These are phyloP conservation scores for Ranitomeya imitator DNA, from an alignment of 2,113 vertebrate species.

Conservation along the genomic window DNA sequence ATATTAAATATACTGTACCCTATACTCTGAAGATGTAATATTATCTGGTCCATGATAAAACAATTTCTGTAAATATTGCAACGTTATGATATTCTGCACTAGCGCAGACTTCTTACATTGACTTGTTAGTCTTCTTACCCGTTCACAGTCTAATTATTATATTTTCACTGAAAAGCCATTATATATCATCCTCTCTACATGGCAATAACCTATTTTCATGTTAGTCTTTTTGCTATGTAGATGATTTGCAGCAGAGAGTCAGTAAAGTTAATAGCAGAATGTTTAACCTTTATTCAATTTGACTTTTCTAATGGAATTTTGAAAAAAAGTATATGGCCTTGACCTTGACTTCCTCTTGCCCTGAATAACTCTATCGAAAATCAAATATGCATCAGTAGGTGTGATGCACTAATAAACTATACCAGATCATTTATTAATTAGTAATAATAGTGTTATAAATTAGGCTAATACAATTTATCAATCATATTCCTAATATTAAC, in stretches of 20 bases:
- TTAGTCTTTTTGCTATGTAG: slow-evolving; percentile 31
- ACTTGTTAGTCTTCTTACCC: neutral
- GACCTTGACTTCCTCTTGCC: neutral
- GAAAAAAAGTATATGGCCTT: slow-evolving; percentile 28
- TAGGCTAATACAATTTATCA: neutral
- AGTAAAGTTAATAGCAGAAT: slow-evolving; percentile 39
- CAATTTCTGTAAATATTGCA: neutral
- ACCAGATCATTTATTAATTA: slow-evolving; percentile 6
- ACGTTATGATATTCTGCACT: neutral
- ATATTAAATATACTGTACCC: neutral
- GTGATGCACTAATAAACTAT: slow-evolving; percentile 2
- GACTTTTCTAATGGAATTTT: slow-evolving; percentile 51
- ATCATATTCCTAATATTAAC: neutral
- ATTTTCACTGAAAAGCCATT: neutral
- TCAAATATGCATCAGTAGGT: neutral
- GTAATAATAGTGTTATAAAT: neutral
- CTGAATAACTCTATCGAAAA: neutral
- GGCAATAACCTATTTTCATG: slow-evolving; percentile 30
- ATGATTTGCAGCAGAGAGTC: slow-evolving; percentile 13
- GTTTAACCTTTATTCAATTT: slow-evolving; percentile 44
- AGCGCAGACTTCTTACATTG: neutral
- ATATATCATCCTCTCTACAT: slow-evolving; percentile 4
- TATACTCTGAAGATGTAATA: neutral
- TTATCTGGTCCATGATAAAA: neutral
- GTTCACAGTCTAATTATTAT: neutral